Conservation (phyloP, 2,797 vertebrate genomes). For the Odontamblyopus rebecca region DNA sequence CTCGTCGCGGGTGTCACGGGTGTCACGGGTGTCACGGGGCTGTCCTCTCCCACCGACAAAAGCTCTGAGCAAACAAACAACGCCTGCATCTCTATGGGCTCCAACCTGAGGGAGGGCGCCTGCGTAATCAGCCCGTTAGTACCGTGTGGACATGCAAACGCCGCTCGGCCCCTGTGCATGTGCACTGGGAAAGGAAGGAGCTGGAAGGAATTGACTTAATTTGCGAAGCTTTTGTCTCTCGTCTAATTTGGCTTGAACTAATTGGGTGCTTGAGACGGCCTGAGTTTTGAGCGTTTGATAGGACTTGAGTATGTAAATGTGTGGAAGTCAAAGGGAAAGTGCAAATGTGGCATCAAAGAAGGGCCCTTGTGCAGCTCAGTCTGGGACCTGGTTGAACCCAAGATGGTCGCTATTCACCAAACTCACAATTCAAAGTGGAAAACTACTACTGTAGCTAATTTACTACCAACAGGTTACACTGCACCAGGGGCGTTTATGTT, state of each 20-base stretch:
- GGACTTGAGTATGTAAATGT: not conserved
- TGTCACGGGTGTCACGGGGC: no score
- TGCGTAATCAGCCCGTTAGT: constrained; percentile 23
- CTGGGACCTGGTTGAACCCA: not conserved
- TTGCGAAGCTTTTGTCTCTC: constrained; percentile 4
- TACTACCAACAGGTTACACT: no score
- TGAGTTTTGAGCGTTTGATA: not conserved
- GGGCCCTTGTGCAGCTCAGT: not conserved
- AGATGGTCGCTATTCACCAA: not conserved
- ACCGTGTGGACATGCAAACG: not conserved
- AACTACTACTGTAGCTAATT: not conserved
- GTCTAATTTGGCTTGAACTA: constrained; percentile 3
- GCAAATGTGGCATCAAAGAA: constrained; percentile 4
- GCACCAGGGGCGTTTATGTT: no score
- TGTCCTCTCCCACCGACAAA: no score
- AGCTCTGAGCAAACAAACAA: constrained; percentile 48
- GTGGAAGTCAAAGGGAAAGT: constrained; percentile 3
- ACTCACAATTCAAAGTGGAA: not conserved
- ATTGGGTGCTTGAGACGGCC: constrained; percentile 9
- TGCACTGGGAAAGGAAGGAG: not conserved
- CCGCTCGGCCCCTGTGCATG: not conserved
- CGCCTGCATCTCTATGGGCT: constrained; percentile 13
- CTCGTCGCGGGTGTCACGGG: no score
- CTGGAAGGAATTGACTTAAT: not conserved
- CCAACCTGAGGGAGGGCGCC: constrained; percentile 14